Base-by-base conservation (phyloP, 2,888 invertebrate species). In the Bembecia ichneumoniformis region DNA sequence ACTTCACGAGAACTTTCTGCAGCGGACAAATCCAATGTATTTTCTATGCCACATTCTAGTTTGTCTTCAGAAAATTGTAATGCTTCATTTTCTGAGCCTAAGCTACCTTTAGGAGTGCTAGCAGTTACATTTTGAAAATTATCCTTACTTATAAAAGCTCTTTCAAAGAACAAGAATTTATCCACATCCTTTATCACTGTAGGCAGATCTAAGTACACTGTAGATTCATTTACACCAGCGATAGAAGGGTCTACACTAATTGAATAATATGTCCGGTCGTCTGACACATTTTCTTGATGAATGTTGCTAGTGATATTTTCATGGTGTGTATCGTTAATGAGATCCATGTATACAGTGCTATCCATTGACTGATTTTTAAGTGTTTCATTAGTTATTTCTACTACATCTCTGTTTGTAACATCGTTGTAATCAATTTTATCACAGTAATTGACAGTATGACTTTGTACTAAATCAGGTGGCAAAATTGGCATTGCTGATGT, bases 381-480 rank as follows among this genome's bases (percentile, higher is more conserved):
- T 44, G 15, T 44, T 44, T 44, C 17, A 15, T 44, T 16, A 44
- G 13, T 44, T 17, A 7, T 7, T 16, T 44, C 44, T 11, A 15
- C 13, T 15, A 14, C 10, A 15, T 44, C 15, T 15, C 7, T 15
- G 11, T 16, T 14, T 44, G 44, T 17, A 40, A 40, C 4, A 40
- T 40, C 13, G 5, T 40, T 40, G 14, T 13, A 5, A 11, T 40
- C 40, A 40, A 40, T 13, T 13, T 40, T 14, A 40, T 40, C 40
- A 13, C n/a, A 40, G n/a, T 14, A 13, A 40, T 40, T 10, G n/a
- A 49, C 63, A 71, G 55, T 57, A 56, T 58, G 65, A 68, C 60
- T 81, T 82, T 82, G 82, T 82, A 82, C 81, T 80, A 58, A 67
- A 63, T 74, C 77, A 81, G 78, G 74, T 69, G 70, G 65, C 66